Evolutionary conservation across 1,140 invertebrate genomes (phyloP), one percentile per base, ranked within the genome.

Genomic region (Ridgeia piscesae): DNA sequence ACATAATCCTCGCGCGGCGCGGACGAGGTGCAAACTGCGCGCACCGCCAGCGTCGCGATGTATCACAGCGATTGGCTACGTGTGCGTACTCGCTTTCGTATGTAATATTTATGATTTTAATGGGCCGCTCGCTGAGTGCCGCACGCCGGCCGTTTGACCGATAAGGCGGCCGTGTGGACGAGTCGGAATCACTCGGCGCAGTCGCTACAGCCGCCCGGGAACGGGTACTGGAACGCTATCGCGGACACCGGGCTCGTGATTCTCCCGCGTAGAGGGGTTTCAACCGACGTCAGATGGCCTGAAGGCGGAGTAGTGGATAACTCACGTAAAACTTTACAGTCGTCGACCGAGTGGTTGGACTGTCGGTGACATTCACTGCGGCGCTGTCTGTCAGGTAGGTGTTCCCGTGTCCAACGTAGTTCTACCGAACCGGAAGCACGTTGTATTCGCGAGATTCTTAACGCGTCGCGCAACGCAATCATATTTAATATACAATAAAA

Each of bases 71-170:
- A 77, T 77, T 77, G 58, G 58, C 58, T 77, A 31, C 58, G 1
- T 77, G 58, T 21, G 58, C 58, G 58, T 77, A 77, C 58, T 77
- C 58, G 27, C 11, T 77, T 17, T 77, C 58, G 58, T 17, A 77
- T 77, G 58, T 77, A 77, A 77, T 77, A 77, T 77, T 77, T 77
- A 77, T 77, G 58, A 77, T 77, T 77, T 77, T 77, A 77, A 77
- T 77, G 58, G 58, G 58, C 58, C 8, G 58, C 6, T 21, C 58
- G 1, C 14, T 1, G 58, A 77, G 58, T 77, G 58, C 8, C n/a
- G 27, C 58, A 21, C 58, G 58, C 14, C 58, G 14, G 27, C 58
- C 58, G 58, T 77, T 77, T 77, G 58, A 77, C 58, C 58, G 58
- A 77, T 77, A 77, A 77, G 8, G 58, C 11, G 58, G 6, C 58